Base-by-base conservation (phyloP, 2,797 vertebrate genomes). In the Muscicapa comitata region DNA sequence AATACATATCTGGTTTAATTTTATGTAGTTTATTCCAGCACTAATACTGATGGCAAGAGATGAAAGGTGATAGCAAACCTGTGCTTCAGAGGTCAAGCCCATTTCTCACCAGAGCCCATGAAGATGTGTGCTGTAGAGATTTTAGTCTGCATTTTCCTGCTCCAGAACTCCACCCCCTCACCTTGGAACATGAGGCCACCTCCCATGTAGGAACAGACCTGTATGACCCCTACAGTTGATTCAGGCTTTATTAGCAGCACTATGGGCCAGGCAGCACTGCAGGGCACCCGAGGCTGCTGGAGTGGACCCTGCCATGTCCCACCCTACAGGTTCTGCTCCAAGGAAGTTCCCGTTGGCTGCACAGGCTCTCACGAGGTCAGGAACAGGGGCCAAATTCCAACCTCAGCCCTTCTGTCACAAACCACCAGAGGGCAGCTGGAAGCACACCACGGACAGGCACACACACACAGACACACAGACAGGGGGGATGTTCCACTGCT, bases 371-470 rank as follows among this genome's bases (percentile, higher is more conserved):
- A 7, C 0, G 70, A 58, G 9, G 6, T 43, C 70, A 88, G 3
- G 7, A 42, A 8, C 15, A 2, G 0, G 13, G 17, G 35, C 35
- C 11, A 42, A 31, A 35, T 21, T 15, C 17, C 51, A 57, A 19
- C 5, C 38, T 45, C 37, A 4, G 58, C 25, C 57, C 54, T 81
- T 66, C 70, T 17, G 55, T 7, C 10, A 4, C 2, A 55, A 79
- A 33, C 92, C 95, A 91, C 40, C 88, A 96, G 90, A 93, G 94
- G 96, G 93, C 92, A 90, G 53, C 80, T 79, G 13, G 90, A 53
- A 93, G 66, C 5, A 0, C 3, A 62, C n/a, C 15, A 5, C 2
- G 10, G 14, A 9, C 4, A 4, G 37, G 18, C 31, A 11, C 6
- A 25, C 37, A 10, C 42, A 13, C 5, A 0, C 29, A 12, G 12